Conservation (phyloP, 92 coral and sea anemone genomes). For the Heliopora coerulea region DNA sequence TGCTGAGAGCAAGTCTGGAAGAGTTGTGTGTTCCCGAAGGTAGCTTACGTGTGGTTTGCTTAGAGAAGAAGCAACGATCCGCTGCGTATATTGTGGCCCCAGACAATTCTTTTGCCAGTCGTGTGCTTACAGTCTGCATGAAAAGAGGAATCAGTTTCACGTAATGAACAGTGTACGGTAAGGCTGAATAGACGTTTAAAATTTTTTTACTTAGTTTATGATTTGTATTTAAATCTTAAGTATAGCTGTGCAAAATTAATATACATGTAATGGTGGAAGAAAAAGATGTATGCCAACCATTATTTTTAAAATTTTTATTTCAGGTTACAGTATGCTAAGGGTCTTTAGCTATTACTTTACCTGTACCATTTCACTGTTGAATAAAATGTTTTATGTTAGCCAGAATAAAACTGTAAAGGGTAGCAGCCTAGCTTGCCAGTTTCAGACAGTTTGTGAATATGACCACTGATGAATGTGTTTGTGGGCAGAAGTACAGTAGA, state of each 20-base stretch:
- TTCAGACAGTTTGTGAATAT: too few relatives aligned
- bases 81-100: constrained; percentile 1
- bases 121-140: background rate
- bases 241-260: too few relatives aligned
- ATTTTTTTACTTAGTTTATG: background rate
- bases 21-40: background rate
- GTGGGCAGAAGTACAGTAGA: too few relatives aligned
- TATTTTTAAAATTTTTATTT: background rate
- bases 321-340: constrained; percentile 40
- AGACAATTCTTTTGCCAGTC: background rate
- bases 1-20: background rate
- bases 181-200: too few relatives aligned
- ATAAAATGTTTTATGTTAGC: too few relatives aligned
- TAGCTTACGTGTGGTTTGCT: background rate
- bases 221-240: too few relatives aligned
- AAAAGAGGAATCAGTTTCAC: constrained; percentile 3
- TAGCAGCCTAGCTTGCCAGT: too few relatives aligned
- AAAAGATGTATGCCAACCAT: background rate
- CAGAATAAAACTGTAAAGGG: too few relatives aligned
- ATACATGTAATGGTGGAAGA: background rate
- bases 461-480: too few relatives aligned
- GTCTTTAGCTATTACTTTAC: too few relatives aligned
- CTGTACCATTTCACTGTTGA: too few relatives aligned
- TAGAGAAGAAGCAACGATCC: background rate
- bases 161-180: background rate